phyloP scores from a whole-genome alignment of 2,888 invertebrate genomes.

The Lapara coniferarum region DNA sequence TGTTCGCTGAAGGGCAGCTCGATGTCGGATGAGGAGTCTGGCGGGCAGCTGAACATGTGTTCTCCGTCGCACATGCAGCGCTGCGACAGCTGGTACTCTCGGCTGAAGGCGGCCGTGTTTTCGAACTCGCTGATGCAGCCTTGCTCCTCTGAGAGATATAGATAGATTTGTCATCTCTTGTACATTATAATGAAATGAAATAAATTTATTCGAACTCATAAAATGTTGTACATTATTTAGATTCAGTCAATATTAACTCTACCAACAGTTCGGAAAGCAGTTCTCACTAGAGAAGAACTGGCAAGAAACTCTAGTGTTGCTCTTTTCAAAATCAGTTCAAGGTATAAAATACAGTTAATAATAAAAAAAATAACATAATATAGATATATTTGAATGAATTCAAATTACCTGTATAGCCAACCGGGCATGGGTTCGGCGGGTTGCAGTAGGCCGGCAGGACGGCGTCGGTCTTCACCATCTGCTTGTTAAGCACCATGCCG shows the following conservation, averaged over 20 bases:
- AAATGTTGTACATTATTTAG: too few species aligned
- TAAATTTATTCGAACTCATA: too few species aligned
- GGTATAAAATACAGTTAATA: too few species aligned
- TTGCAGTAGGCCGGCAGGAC: conserved; percentile 98
- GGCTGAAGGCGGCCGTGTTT: conserved; percentile 97
- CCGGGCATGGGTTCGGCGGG: conserved; percentile 99
- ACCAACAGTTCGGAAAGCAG: too few species aligned
- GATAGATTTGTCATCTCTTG: neutral
- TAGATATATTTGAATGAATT: too few species aligned
- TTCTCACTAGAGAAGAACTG: too few species aligned
- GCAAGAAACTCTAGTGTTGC: too few species aligned
- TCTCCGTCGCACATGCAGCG: conserved; percentile 99
- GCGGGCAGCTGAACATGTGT: conserved; percentile 97
- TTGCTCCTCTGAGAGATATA: conserved; percentile 85
- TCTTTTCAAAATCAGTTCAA: too few species aligned
- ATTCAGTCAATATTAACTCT: too few species aligned
- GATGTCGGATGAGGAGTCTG: conserved; percentile 76
- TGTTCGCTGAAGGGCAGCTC: conserved; percentile 87
- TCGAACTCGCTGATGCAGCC: conserved; percentile 96
- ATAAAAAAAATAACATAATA: too few species aligned
- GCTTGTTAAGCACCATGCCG: conserved; percentile 82
- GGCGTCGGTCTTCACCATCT: conserved; percentile 94
- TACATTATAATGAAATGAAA: too few species aligned
- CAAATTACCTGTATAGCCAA: conserved; percentile 91
- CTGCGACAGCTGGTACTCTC: conserved; percentile 95